A percentile compares a stretch with the other conserved stretches of the same genome.
Evolutionary conservation across 2,888 invertebrate genomes (phyloP).

Genomic region (Panopea generosa): DNA sequence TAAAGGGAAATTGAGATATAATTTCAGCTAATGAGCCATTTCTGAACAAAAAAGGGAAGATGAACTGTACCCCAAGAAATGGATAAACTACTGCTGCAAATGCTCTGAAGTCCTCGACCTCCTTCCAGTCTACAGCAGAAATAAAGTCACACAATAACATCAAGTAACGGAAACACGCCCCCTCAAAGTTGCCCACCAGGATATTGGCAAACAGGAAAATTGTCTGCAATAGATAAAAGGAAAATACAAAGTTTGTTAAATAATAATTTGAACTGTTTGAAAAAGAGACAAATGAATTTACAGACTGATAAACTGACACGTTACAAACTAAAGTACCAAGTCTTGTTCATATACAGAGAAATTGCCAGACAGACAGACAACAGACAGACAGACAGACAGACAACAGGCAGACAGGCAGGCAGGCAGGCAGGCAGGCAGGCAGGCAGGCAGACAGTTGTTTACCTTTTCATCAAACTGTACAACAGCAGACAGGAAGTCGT

Average conservation of each 20-base stretch:
- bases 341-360: no score
- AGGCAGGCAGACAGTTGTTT: no score
- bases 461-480: slow-evolving; percentile 71
- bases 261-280: neutral
- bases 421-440: no score
- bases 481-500: slow-evolving; percentile 81
- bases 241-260: neutral
- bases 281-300: no score
- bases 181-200: slow-evolving; percentile 83
- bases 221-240: slow-evolving; percentile 67
- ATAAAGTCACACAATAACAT: slow-evolving; percentile 82
- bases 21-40: no score
- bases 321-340: no score
- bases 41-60: no score
- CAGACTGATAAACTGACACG: no score
- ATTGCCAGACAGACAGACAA: no score
- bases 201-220: slow-evolving; percentile 80
- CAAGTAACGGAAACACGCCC: slow-evolving; percentile 80
- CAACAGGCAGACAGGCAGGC: no score
- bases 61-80: slow-evolving; percentile 79
- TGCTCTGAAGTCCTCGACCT: slow-evolving; percentile 82
- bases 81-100: slow-evolving; percentile 82
- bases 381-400: no score
- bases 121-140: slow-evolving; percentile 79
- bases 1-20: no score